Base-by-base conservation (phyloP, 2,113 vertebrate genomes). In the Phyllostomus hastatus region DNA sequence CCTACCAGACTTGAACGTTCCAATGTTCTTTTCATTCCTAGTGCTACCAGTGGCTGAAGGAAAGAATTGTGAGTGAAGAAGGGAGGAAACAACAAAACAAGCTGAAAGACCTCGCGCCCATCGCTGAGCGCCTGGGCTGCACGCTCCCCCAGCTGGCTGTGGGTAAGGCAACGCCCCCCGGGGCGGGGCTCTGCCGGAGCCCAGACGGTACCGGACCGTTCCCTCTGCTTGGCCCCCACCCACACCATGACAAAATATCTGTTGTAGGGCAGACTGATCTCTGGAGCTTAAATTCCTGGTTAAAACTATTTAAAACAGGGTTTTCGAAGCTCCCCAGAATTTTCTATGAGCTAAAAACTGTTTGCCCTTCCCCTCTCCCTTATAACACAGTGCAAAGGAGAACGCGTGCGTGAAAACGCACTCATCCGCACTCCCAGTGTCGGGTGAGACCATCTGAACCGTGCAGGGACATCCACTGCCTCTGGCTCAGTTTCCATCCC, bases 1-100 rank as follows among this genome's bases (percentile, higher is more conserved):
- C n/a, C 54, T n/a, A 19, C 35, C 64, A 64, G 66, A 64, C 33
- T 10, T 38, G 79, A n/a, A 79, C 10, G 3, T 2, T 6, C 79
- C 75, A 0, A 15, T 96, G 67, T 92, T 22, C 0, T 97, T 52
- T 50, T 93, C 61, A 10, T 16, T 87, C 48, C 66, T 96, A 99
- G 99, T 99, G 99, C 72, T 99, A 99, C 97, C 99, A 99, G 98
- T 99, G 99, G 99, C 94, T 99, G 97, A 99, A 99, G 97, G 99
- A 99, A 96, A 99, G 99, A 97, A 99, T 99, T 88, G 94, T 99
- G 35, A 99, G 99, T 8, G 99, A 99, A 90, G 99, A 99, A 64
- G 99, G 99, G 72, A 98, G 99, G 70, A 99, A 99, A 97, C 99
- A 99, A 97, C 99, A 99, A 92, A 99, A 97, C 79, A 99, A 99